Conservation (phyloP, 2,888 invertebrate genomes). For the Athalia cordata region DNA sequence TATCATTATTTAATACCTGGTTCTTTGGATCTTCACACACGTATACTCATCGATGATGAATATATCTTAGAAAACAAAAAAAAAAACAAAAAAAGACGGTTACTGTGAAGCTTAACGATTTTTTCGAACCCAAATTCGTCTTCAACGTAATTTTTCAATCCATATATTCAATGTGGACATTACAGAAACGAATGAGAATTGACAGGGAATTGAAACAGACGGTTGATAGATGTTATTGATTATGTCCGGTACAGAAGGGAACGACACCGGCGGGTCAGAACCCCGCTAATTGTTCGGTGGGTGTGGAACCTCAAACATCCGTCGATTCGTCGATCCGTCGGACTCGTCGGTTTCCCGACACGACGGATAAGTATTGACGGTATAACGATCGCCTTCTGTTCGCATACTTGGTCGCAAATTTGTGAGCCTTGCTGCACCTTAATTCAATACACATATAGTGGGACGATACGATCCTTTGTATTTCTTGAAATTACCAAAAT, state of each 20-base stretch:
- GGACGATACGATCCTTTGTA: conserved; percentile 8
- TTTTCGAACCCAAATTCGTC: too few relatives aligned
- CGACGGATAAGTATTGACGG: conserved; percentile 15
- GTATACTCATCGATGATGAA: too few relatives aligned
- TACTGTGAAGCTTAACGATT: too few relatives aligned
- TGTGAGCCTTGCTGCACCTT: not conserved
- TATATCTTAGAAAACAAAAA: too few relatives aligned
- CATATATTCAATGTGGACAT: not conserved
- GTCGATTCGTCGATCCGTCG: conserved; percentile 21
- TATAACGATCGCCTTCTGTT: conserved; percentile 7
- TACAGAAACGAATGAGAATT: not conserved
- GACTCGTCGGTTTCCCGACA: not conserved
- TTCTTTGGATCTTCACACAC: not conserved
- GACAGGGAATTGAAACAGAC: not conserved
- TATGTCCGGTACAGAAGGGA: conserved; percentile 41
- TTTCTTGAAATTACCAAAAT: conserved; percentile 12
- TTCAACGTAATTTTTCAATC: not conserved
- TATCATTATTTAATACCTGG: not conserved
- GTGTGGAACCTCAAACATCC: conserved; percentile 44
- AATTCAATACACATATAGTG: too few relatives aligned
- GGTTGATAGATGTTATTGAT: conserved; percentile 40
- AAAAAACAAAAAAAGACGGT: too few relatives aligned
- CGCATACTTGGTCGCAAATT: not conserved
- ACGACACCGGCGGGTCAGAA: conserved; percentile 4
- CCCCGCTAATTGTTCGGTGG: conserved; percentile 36